Evolutionary conservation across 2,888 invertebrate genomes (phyloP).

Genomic region (Xiphydria camelus): DNA sequence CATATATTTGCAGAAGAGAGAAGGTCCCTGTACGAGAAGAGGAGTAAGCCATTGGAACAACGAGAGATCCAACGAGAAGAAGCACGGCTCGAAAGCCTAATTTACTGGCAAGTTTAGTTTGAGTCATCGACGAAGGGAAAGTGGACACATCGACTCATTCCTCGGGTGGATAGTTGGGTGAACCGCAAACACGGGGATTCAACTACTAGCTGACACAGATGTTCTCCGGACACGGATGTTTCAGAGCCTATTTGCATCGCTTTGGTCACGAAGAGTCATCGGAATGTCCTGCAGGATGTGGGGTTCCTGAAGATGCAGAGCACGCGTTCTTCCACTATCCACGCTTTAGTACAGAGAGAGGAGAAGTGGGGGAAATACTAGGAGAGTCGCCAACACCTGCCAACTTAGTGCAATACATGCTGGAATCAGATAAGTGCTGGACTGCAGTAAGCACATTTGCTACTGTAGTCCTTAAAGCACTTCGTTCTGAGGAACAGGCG

Average conservation of each 20-base stretch:
- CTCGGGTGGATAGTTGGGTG: constrained; percentile 9
- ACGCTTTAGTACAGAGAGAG: constrained; percentile 13
- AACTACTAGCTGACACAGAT: too few relatives aligned
- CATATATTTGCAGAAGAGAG: constrained; percentile 16
- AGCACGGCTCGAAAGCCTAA: background rate
- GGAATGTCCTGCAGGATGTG: constrained; percentile 14
- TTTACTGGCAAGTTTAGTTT: constrained; percentile 16
- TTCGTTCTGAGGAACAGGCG: constrained; percentile 9
- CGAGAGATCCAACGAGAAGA: background rate
- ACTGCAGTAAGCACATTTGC: constrained; percentile 1
- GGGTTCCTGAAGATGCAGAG: constrained; percentile 13
- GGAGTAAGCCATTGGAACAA: background rate
- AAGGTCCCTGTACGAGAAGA: constrained; percentile 3
- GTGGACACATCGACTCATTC: constrained; percentile 17
- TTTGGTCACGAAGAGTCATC: constrained; percentile 10
- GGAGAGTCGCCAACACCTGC: constrained; percentile 2
- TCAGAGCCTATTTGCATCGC: constrained; percentile 7
- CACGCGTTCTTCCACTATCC: constrained; percentile 22
- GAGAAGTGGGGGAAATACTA: constrained; percentile 4
- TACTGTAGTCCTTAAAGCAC: constrained; percentile 3
- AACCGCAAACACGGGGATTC: constrained; percentile 5
- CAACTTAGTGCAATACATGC: constrained; percentile 7
- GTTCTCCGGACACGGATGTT: too few relatives aligned
- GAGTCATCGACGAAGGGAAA: constrained; percentile 15
- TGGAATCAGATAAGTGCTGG: constrained; percentile 4